phyloP scores from a whole-genome alignment of 2,888 invertebrate species.

The Idaea aversata region DNA sequence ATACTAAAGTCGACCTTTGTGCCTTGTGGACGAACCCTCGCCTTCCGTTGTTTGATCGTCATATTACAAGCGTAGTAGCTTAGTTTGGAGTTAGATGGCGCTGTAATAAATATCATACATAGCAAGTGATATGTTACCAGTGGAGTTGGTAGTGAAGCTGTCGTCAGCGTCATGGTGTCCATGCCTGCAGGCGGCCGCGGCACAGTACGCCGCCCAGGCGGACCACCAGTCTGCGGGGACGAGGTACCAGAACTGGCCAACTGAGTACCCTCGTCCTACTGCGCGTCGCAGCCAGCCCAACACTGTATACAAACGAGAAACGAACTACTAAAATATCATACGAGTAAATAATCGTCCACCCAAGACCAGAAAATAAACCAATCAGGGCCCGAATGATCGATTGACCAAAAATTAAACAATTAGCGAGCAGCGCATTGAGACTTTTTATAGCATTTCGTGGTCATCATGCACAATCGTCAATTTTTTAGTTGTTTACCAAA shows the following conservation, averaged over 20 bases:
- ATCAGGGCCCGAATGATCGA: no score
- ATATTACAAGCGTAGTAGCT: no score
- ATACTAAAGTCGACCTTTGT: no score
- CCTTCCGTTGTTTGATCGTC: no score
- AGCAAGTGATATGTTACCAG: constrained; percentile 45
- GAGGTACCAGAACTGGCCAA: constrained; percentile 95
- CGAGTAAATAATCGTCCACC: no score
- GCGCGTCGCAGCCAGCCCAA: constrained; percentile 91
- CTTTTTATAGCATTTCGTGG: no score
- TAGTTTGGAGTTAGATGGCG: not conserved
- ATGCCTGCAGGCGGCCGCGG: constrained; percentile 50
- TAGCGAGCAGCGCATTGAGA: no score
- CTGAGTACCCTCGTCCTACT: constrained; percentile 85
- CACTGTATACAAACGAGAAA: constrained; percentile 57
- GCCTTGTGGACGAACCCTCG: no score
- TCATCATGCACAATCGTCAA: no score
- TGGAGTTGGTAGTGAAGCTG: constrained; percentile 83
- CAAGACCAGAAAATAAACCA: no score
- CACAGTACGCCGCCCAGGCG: constrained; percentile 84
- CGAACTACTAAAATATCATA: not conserved
- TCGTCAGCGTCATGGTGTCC: constrained; percentile 81
- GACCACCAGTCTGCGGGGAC: constrained; percentile 93
- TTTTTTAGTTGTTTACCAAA: no score
- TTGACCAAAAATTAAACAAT: no score
- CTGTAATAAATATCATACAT: not conserved